These are phyloP conservation scores for Adelphocoris suturalis DNA, from an alignment of 2,888 invertebrate genomes.

Conservation along the genomic window DNA sequence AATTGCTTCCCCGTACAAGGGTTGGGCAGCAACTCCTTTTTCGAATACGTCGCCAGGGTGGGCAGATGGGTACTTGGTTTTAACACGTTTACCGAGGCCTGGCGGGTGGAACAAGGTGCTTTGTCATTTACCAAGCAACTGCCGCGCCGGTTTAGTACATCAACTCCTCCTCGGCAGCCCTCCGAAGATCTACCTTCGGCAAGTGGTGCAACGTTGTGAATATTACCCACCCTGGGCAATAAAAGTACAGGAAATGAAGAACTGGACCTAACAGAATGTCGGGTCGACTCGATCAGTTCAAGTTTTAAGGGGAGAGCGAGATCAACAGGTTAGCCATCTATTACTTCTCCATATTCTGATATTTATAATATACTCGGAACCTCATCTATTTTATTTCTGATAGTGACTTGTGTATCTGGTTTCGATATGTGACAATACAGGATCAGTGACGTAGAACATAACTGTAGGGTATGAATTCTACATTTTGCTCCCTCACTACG, in stretches of 20 bases:
- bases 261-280: neutral
- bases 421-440: too few species aligned
- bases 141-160: neutral
- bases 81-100: neutral
- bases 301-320: neutral
- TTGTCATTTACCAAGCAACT: slow-evolving; percentile 33
- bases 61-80: slow-evolving; percentile 14
- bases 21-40: slow-evolving; percentile 4
- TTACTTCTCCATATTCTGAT: too few species aligned
- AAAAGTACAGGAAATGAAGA: slow-evolving; percentile 20
- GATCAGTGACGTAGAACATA: too few species aligned
- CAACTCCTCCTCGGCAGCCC: neutral
- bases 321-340: too few species aligned
- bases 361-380: too few species aligned
- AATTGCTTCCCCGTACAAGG: slow-evolving; percentile 60
- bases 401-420: too few species aligned
- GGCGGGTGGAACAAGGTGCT: slow-evolving; percentile 47
- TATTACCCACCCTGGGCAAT: neutral
- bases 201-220: neutral
- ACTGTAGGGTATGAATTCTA: too few species aligned
- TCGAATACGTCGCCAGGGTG: neutral
- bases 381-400: too few species aligned
- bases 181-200: neutral
- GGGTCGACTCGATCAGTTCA: neutral
- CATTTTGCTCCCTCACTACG: too few species aligned